Evolutionary conservation across 1,140 invertebrate genomes (phyloP), one percentile per base, ranked within the genome.

Genomic region (Potamilus streckersoni): DNA sequence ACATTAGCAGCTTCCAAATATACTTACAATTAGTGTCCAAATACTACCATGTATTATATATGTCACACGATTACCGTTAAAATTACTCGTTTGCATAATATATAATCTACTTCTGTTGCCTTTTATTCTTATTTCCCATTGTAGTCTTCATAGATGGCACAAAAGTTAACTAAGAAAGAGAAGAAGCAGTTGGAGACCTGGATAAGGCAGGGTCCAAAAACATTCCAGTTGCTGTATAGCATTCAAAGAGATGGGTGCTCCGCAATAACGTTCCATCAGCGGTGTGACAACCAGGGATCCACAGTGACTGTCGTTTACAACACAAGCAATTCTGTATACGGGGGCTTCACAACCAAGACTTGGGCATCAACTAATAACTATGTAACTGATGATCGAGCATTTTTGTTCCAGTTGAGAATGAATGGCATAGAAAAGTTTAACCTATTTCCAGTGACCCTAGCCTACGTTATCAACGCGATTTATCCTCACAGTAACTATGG

Each of bases 301-400:
- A 81, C 80, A 16, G 61, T 81, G 3, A 79, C 77, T 19, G 69
- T 78, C 23, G 31, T 71, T 58, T 74, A 75, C 49, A 78, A 77
- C 59, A 65, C 68, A 4, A 58, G 60, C 27, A 73, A 73, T 6
- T 76, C 63, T 61, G 64, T 81, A 14, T 81, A 69, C 68, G 80
- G 80, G 6, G 80, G 80, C 6, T 81, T 76, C 63, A 75, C 73
- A 8, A 27, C 58, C 13, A 15, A 63, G 49, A 59, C 27, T 23
- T 79, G 77, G 78, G 59, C 23, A n/a, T 16, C 13, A 1, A 55
- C 60, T 8, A 49, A 11, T 55, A 57, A 61, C 27, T 74, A 76
- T 65, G 62, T 60, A 31, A n/a, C 23, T 38, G 77, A 81, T 70
- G 31, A 56, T 16, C 73, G 69, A 12, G 70, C 80, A n/a, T 81